Evolutionary conservation across 1,140 invertebrate genomes (phyloP), one percentile per base, ranked within the genome.

Genomic region (Conus ventricosus): DNA sequence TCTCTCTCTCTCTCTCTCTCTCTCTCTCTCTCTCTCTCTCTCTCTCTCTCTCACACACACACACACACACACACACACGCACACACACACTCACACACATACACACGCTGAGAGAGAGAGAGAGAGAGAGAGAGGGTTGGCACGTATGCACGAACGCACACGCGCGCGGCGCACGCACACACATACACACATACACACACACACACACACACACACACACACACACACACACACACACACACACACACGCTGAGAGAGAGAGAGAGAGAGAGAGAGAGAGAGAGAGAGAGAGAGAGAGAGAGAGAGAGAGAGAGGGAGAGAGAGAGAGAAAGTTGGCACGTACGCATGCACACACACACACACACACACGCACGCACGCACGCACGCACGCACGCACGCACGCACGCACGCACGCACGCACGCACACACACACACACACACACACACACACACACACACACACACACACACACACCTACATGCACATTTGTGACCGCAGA

Each of bases 221-320:
- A 57, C 55, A 60, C 8, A 60, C 57, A 60, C 8, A 60, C 15
- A 60, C 8, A 60, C 57, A 60, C 8, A 60, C 15, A 8, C 8
- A 57, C 8, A 60, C 57, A 8, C 8, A 60, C 8, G 57, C 57
- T 11, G 57, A 60, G 57, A 54, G 81, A 83, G 81, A 39, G 81
- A 27, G 7, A 60, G 55, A 84, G 53, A 84, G 83, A 60, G 83
- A 84, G 83, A 84, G 83, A 84, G 83, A 84, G 83, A 84, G 83
- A 84, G 83, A 84, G 53, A 84, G 83, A 84, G 83, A 84, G 54
- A 84, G n/a, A 84, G 83, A 84, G 51, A 84, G 83, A 84, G 53
- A 84, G 53, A 84, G 53, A 81, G 54, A 57, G 20, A 54, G 67
- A 20, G 17, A 71, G 20, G 1, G 67, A 23, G 67, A n/a, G 15